phyloP scores from a whole-genome alignment of 2,797 vertebrate species.

The Lagocephalus sceleratus region DNA sequence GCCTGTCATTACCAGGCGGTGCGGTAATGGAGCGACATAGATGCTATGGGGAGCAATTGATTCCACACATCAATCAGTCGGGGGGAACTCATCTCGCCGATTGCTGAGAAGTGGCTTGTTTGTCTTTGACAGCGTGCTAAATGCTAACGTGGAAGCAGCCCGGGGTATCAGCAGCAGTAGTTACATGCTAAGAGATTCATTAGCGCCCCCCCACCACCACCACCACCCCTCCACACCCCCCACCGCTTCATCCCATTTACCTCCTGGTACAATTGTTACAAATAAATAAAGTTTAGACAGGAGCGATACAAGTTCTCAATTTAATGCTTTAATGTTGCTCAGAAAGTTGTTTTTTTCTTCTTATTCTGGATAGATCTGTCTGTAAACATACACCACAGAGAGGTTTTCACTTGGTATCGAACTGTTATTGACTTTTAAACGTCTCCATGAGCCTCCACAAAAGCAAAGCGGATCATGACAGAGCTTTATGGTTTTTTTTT shows the following conservation, averaged over 20 bases:
- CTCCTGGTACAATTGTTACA: too few species aligned
- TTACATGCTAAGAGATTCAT: constrained; percentile 56
- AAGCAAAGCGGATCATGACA: not conserved
- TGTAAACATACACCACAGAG: not conserved
- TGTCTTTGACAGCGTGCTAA: constrained; percentile 65
- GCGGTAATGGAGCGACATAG: constrained; percentile 81
- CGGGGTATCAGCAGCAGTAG: constrained; percentile 48
- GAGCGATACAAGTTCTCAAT: too few species aligned
- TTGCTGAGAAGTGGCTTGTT: constrained; percentile 75
- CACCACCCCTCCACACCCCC: too few species aligned
- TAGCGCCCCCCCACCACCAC: constrained; percentile 31
- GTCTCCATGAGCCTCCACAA: not conserved
- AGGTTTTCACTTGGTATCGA: constrained; percentile 5
- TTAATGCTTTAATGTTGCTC: too few species aligned
- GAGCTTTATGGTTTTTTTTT: constrained; percentile 6
- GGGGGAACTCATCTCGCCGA: constrained; percentile 72
- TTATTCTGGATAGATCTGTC: not conserved
- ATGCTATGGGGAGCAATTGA: constrained; percentile 82
- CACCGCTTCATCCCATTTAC: too few species aligned
- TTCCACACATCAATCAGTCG: constrained; percentile 81
- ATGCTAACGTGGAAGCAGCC: constrained; percentile 57
- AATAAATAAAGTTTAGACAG: too few species aligned
- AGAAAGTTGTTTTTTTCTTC: too few species aligned
- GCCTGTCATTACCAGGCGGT: constrained; percentile 79
- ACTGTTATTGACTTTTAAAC: not conserved